Base-by-base conservation (phyloP, 1,140 invertebrate species). In the Chlorops oryzae region DNA sequence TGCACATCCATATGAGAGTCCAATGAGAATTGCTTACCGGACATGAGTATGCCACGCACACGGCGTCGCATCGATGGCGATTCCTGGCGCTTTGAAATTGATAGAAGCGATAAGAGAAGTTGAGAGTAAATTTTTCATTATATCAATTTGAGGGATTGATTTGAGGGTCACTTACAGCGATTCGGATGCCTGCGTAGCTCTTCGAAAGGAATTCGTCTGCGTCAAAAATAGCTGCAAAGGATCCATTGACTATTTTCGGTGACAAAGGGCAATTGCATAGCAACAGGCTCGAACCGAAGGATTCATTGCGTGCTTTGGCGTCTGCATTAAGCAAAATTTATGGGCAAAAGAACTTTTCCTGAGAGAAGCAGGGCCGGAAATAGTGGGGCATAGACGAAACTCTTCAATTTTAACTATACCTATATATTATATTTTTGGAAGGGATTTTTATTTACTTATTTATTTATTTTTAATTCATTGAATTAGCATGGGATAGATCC, bases 231-330 rank as follows among this genome's bases (percentile, higher is more conserved):
- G 93, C 94, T 1, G 89, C 93, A 74, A 95, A 97, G 55, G 90
- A 96, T 1, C 92, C 95, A 62, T 97, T 96, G 6, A 97, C 90
- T 17, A 98, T 89, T 76, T 97, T 97, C 0, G 95, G 94, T 21
- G 92, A 96, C 84, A 96, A 92, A 1, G 94, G 94, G 20, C 90
- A 91, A 72, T 97, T 96, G 9, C 95, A 86, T 21, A 98, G 74
- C 15, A 98, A 76, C 2, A 94, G 77, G 70, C 92, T 96, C 13
- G 94, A 93, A 9, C 94, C 93, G 63, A 96, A 97, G 40, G 90
- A 83, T 51, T 88, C 86, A 60, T 86, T 88, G 53, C 81, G 79
- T 60, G 87, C 83, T 50, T 85, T 83, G 5, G 87, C 90, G 65
- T 92, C 90, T 86, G 42, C 12, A 34, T 38, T 22, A 24, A 34